phyloP scores from a whole-genome alignment of 2,113 vertebrate genomes.

The Peromyscus leucopus region DNA sequence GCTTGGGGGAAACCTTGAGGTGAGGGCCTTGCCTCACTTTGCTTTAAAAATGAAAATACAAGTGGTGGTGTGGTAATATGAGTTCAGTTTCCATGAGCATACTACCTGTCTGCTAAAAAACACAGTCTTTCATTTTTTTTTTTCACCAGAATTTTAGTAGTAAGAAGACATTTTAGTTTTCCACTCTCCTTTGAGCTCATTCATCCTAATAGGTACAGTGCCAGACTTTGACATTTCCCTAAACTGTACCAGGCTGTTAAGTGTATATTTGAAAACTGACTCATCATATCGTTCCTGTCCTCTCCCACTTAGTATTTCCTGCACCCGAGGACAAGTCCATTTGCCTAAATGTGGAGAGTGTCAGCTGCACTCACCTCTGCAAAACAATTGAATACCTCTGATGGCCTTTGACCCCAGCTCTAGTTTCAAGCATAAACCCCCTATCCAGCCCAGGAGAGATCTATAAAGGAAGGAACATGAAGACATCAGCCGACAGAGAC shows the following conservation, averaged over 20 bases:
- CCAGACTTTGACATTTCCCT: background rate
- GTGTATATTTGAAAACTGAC: background rate
- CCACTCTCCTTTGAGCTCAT: background rate
- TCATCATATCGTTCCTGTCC: background rate
- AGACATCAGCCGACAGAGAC: background rate
- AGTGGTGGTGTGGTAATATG: no score
- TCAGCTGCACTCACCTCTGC: background rate
- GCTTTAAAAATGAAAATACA: constrained; percentile 63
- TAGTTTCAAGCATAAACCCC: background rate
- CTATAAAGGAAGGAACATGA: background rate
- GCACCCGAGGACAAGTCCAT: background rate
- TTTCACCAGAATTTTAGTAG: background rate
- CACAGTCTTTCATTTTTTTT: background rate
- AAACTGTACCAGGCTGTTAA: background rate
- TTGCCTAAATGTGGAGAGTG: background rate
- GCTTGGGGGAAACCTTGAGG: constrained; percentile 36
- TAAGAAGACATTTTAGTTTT: background rate
- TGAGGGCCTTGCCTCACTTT: constrained; percentile 30
- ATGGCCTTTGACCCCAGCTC: constrained; percentile 5
- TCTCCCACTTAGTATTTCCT: background rate
- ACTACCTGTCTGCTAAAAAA: background rate
- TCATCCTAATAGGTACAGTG: background rate
- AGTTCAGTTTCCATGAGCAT: background rate
- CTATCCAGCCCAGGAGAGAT: background rate
- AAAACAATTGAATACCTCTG: background rate